Base-by-base conservation (phyloP, 2,797 vertebrate genomes). In the Bovichtus variegatus region DNA sequence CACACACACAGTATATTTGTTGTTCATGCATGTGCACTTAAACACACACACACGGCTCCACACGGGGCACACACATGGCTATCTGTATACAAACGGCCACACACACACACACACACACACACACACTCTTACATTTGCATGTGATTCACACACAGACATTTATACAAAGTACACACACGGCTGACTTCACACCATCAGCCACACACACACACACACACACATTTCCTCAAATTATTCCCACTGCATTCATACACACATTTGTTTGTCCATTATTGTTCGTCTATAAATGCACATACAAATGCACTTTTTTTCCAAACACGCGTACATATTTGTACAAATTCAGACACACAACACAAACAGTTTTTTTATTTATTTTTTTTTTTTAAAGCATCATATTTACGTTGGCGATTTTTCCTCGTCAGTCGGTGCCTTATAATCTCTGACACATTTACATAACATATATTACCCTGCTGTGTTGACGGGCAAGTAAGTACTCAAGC, bases 371-470 rank as follows among this genome's bases (percentile, higher is more conserved):
- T 34, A 34, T 46, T 61, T 54, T 11, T 23, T 60, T 70, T 59
- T 57, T 81, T 71, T 2, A 44, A 69, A 65, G 79, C 71, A 68
- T 76, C 65, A 81, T 90, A 86, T 91, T 92, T 90, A 89, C 76
- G 57, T 81, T 44, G 18, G 19, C 34, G n/a, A 18, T 38, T 79
- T 53, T 66, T 72, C 78, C 61, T 43, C 74, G 87, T 88, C 80
- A 80, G 75, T 73, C 51, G 36, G 27, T 44, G 78, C 47, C 44
- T 90, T 90, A 87, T 91, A 91, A 92, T 89, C 89, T 85, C 55
- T 10, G 70, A 79, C 86, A 81, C 89, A 92, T 93, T 93, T 92
- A 86, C 90, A 93, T 92, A 91, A 91, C 91, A 85, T 90, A 93
- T 88, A 92, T 91, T 84, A 85, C 71, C 82, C 83, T 8, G 82